Evolutionary conservation across 1,140 invertebrate species (phyloP).

Genomic region (Drosophila erecta): DNA sequence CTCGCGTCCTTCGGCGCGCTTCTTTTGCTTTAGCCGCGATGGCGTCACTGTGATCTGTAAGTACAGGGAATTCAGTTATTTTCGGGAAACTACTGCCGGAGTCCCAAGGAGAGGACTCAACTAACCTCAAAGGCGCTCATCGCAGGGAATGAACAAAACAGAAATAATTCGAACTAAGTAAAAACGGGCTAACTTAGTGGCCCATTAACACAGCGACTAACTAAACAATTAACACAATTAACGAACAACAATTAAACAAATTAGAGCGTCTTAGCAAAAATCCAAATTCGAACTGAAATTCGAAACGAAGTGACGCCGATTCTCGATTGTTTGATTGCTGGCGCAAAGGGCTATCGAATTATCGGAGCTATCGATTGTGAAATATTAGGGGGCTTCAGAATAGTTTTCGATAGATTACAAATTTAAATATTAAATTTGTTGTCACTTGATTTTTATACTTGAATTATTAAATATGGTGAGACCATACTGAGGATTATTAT

Average conservation of each 20-base stretch:
- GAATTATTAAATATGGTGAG: too few relatives aligned
- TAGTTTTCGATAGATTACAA: background rate
- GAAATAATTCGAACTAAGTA: slow-evolving; percentile 21
- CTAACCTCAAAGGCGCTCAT: slow-evolving; percentile 81
- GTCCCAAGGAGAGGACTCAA: background rate
- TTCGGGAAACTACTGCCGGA: background rate
- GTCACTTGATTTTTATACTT: too few relatives aligned
- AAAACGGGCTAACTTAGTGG: slow-evolving; percentile 19
- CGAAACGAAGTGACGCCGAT: slow-evolving; percentile 1
- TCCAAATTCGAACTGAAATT: slow-evolving; percentile 49
- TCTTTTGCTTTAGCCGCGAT: slow-evolving; percentile 70
- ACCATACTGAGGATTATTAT: too few relatives aligned
- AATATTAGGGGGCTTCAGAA: background rate
- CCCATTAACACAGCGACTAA: slow-evolving; percentile 32
- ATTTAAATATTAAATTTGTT: too few relatives aligned
- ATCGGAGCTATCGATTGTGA: background rate
- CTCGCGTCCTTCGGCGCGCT: slow-evolving; percentile 65
- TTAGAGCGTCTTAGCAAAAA: slow-evolving; percentile 31
- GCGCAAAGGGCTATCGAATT: background rate
- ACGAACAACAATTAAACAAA: slow-evolving; percentile 21
- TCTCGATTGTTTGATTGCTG: background rate
- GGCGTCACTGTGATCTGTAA: slow-evolving; percentile 72
- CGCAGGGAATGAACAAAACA: slow-evolving; percentile 2
- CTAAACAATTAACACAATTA: slow-evolving; percentile 56
- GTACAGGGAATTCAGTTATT: background rate